Evolutionary conservation across 2,113 vertebrate genomes (phyloP).

Genomic region (Camarhynchus parvulus): DNA sequence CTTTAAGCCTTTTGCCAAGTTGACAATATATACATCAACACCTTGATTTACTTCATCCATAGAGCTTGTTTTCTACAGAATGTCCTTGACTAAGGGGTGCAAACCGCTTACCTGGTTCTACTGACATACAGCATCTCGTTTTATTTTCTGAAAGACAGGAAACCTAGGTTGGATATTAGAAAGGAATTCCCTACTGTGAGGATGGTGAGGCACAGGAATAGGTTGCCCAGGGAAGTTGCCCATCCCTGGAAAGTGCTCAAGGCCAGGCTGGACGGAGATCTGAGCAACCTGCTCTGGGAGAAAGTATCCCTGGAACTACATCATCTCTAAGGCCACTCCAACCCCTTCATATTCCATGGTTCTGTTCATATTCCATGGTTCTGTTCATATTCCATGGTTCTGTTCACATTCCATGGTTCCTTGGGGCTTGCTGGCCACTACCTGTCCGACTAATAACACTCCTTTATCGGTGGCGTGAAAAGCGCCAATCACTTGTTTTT

Average conservation of each 20-base stretch:
- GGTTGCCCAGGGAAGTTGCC: no score
- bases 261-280: background rate
- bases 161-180: background rate
- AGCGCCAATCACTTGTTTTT: no score
- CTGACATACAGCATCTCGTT: background rate
- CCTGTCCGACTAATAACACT: rapidly evolving
- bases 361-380: no score
- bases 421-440: background rate
- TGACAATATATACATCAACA: background rate
- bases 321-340: no score
- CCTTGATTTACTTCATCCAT: background rate
- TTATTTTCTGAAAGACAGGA: background rate
- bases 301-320: background rate
- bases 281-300: rapidly evolving
- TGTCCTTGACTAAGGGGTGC: no score
- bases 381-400: no score
- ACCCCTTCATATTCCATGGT: background rate
- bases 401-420: no score
- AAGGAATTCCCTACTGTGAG: background rate
- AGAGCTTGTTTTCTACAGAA: no score
- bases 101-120: background rate
- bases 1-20: background rate
- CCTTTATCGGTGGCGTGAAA: rapidly evolving
- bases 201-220: background rate
- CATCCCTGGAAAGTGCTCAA: no score